Evolutionary conservation across 2,797 vertebrate genomes (phyloP).

Genomic region (Rhabdomys pumilio): DNA sequence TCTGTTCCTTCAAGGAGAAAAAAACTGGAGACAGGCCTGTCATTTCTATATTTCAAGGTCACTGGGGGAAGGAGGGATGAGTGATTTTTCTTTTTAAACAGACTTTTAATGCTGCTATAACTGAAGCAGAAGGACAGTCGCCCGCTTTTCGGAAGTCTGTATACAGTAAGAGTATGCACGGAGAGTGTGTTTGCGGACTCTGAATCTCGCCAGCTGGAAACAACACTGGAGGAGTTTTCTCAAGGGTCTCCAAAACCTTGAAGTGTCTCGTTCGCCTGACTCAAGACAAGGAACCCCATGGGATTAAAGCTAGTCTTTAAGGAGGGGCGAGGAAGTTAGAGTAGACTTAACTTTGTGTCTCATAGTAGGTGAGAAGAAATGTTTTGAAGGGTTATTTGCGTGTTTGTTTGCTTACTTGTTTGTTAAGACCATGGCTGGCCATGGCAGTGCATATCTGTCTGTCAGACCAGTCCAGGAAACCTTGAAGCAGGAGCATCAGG

Average conservation of each 20-base stretch:
- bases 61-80: background rate
- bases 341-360: background rate
- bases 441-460: background rate
- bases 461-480: background rate
- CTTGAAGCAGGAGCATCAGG: background rate
- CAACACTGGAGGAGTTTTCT: background rate
- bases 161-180: conserved; percentile 47
- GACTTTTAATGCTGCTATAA: background rate
- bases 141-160: conserved; percentile 21
- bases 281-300: background rate
- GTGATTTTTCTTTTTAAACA: conserved; percentile 33
- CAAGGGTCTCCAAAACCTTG: background rate
- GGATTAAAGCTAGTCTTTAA: conserved; percentile 11
- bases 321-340: background rate
- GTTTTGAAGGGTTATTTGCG: background rate
- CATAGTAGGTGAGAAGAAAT: background rate
- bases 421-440: background rate
- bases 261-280: background rate
- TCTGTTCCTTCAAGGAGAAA: conserved; percentile 36
- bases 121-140: conserved; percentile 45
- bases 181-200: conserved; percentile 47
- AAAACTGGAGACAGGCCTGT: background rate
- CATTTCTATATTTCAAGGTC: background rate
- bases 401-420: background rate
- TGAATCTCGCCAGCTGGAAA: conserved; percentile 41